Conservation (phyloP, 2,888 invertebrate genomes). For the Helobdella robusta region DNA sequence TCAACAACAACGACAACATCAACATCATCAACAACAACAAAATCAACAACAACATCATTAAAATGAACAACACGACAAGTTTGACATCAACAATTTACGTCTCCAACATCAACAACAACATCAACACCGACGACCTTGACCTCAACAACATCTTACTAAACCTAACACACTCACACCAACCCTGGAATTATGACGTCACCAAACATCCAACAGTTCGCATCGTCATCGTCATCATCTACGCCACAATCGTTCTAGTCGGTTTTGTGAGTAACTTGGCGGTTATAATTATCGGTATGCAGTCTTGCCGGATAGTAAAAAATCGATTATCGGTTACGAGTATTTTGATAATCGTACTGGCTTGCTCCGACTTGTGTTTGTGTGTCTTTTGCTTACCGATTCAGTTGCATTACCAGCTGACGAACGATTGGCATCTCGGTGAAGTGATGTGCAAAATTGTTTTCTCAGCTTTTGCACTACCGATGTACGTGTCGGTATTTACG, state of each 20-base stretch:
- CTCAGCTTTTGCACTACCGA: conserved; percentile 45
- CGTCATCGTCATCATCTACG: conserved; percentile 40
- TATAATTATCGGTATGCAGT: conserved; percentile 40
- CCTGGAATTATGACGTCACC: conserved; percentile 34
- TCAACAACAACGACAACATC: too few relatives aligned
- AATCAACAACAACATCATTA: too few relatives aligned
- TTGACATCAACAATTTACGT: too few relatives aligned
- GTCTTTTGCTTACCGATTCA: conserved; percentile 46
- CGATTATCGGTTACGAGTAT: conserved; percentile 41
- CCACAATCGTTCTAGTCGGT: conserved; percentile 42
- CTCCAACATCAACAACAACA: too few relatives aligned
- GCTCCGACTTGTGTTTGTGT: conserved; percentile 45
- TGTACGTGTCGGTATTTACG: conserved; percentile 45
- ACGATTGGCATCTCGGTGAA: conserved; percentile 45
- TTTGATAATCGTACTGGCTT: conserved; percentile 44
- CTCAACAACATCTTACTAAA: too few relatives aligned
- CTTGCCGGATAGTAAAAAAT: conserved; percentile 38
- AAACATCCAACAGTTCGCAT: conserved; percentile 40
- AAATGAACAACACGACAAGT: too few relatives aligned
- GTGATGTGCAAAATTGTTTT: conserved; percentile 43
- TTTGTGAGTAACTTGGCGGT: conserved; percentile 42
- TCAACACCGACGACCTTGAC: too few relatives aligned
- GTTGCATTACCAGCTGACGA: conserved; percentile 45
- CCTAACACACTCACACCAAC: not conserved
- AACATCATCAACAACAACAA: too few relatives aligned